Conservation (phyloP, 2,888 invertebrate genomes). For the Cynaeus angustus region DNA sequence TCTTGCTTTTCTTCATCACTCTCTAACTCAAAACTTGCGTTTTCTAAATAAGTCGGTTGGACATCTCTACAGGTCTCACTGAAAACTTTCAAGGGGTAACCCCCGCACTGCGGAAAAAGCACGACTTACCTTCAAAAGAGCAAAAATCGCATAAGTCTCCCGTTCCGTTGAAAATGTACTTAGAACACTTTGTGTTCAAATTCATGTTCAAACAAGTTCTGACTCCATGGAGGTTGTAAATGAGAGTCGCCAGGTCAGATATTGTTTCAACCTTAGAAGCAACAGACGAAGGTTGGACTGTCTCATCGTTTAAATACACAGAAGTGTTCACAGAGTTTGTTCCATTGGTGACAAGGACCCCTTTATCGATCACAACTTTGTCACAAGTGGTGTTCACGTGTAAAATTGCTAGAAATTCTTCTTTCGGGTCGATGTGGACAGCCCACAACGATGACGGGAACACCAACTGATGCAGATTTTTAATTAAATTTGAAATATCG, state of each 20-base stretch:
- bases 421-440: slow-evolving; percentile 59
- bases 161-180: slow-evolving; percentile 6
- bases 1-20: neutral
- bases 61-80: slow-evolving; percentile 10
- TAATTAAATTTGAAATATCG: slow-evolving; percentile 39
- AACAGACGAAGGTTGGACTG: slow-evolving; percentile 55
- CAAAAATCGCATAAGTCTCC: slow-evolving; percentile 29
- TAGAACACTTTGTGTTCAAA: slow-evolving; percentile 16
- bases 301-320: slow-evolving; percentile 57
- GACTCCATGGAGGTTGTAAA: slow-evolving; percentile 53
- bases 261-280: slow-evolving; percentile 54
- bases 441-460: slow-evolving; percentile 62
- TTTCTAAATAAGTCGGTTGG: slow-evolving; percentile 3
- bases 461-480: slow-evolving; percentile 55
- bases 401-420: slow-evolving; percentile 57
- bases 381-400: slow-evolving; percentile 52
- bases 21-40: neutral
- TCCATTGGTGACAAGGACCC: slow-evolving; percentile 54
- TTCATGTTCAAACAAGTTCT: slow-evolving; percentile 53
- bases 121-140: slow-evolving; percentile 20
- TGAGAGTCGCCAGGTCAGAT: slow-evolving; percentile 56
- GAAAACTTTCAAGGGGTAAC: slow-evolving; percentile 14
- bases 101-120: neutral
- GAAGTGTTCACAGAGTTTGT: slow-evolving; percentile 51
- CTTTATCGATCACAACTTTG: slow-evolving; percentile 58